phyloP scores from a whole-genome alignment of 2,888 invertebrate genomes.

The Acleris sparsana region DNA sequence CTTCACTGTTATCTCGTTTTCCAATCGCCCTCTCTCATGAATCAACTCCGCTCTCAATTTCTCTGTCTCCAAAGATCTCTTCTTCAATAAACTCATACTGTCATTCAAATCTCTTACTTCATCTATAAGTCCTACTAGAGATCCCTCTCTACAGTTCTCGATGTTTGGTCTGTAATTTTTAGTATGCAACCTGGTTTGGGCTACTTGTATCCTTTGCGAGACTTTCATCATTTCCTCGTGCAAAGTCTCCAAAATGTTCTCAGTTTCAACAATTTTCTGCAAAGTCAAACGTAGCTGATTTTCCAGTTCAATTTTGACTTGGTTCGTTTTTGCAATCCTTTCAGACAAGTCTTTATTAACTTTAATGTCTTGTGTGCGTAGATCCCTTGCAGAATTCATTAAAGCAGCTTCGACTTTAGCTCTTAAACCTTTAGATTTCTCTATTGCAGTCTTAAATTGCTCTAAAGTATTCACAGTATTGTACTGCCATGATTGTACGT shows the following conservation, averaged over 20 bases:
- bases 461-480: conserved; percentile 89
- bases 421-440: conserved; percentile 88
- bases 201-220: conserved; percentile 72
- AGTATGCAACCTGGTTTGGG: conserved; percentile 72
- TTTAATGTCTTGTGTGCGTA: conserved; percentile 90
- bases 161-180: conserved; percentile 71
- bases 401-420: conserved; percentile 88
- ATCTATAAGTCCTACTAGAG: conserved; percentile 68
- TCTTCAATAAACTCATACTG: conserved; percentile 69
- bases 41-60: conserved; percentile 69
- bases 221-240: conserved; percentile 74
- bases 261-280: conserved; percentile 71
- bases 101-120: conserved; percentile 74
- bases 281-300: conserved; percentile 84
- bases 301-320: conserved; percentile 87
- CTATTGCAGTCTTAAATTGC: conserved; percentile 88
- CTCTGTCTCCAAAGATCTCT: conserved; percentile 68
- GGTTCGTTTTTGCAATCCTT: conserved; percentile 89
- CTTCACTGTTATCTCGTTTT: conserved; percentile 76
- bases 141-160: conserved; percentile 76
- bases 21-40: conserved; percentile 67
- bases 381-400: conserved; percentile 89
- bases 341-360: conserved; percentile 89
- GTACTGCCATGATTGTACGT: conserved; percentile 92
- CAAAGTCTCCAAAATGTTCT: conserved; percentile 69